Evolutionary conservation across 2,113 vertebrate species (phyloP).

Genomic region (Eira barbara): DNA sequence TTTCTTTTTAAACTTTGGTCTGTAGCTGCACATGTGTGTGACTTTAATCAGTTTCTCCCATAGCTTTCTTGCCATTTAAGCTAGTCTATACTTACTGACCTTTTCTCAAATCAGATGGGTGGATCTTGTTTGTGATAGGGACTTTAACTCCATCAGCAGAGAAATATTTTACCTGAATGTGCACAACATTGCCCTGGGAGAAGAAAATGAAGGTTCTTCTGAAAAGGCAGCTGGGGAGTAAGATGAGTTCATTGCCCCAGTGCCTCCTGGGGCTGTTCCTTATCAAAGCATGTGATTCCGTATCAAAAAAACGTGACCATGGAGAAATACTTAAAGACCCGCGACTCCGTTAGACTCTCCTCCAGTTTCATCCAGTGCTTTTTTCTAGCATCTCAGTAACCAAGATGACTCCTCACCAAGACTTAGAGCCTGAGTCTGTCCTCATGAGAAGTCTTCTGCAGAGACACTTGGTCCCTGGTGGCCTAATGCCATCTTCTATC

Average conservation of each 20-base stretch:
- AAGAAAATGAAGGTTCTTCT: slow-evolving; percentile 38
- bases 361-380: neutral
- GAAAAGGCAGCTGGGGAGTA: slow-evolving; percentile 21
- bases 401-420: neutral
- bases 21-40: slow-evolving; percentile 51
- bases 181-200: neutral
- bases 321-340: slow-evolving; percentile 62
- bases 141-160: neutral
- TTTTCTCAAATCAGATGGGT: neutral
- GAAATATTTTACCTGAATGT: slow-evolving; percentile 5
- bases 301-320: slow-evolving; percentile 55
- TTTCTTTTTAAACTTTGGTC: slow-evolving; percentile 59
- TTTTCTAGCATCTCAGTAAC: neutral
- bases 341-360: neutral
- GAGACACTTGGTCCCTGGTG: neutral
- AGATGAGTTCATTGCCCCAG: neutral
- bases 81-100: slow-evolving; percentile 47
- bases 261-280: slow-evolving; percentile 37
- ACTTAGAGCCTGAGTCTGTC: neutral
- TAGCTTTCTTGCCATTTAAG: slow-evolving; percentile 37
- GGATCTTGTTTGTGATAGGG: slow-evolving; percentile 43
- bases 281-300: slow-evolving; percentile 67
- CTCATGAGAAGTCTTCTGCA: neutral
- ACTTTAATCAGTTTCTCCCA: slow-evolving; percentile 53
- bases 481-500: neutral